phyloP scores from a whole-genome alignment of 2,888 invertebrate species.

The Incurvaria masculella region DNA sequence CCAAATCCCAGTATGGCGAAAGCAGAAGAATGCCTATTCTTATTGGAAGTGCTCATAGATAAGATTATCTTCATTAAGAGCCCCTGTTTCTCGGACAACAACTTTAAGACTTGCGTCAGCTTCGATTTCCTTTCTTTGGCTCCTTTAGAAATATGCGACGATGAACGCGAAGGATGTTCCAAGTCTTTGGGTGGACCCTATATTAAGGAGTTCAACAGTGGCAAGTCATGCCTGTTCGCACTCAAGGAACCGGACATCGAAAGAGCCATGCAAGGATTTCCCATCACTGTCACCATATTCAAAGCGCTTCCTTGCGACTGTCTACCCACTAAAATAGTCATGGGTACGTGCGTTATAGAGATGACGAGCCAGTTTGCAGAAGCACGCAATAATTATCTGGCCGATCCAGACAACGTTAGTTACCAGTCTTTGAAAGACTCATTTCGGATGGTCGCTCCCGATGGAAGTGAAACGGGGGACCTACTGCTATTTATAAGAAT shows the following conservation, averaged over 20 bases:
- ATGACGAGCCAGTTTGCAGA: conserved; percentile 59
- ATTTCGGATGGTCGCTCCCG: conserved; percentile 51
- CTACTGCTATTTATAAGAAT: conserved; percentile 60
- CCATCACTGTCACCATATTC: conserved; percentile 54
- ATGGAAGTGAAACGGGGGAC: conserved; percentile 52
- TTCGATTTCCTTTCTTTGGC: conserved; percentile 58
- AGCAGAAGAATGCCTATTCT: conserved; percentile 57
- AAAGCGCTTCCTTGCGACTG: conserved; percentile 61
- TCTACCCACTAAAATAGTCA: conserved; percentile 59
- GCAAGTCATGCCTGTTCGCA: conserved; percentile 68
- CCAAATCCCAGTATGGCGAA: conserved; percentile 21
- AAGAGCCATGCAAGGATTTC: conserved; percentile 53
- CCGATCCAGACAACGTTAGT: conserved; percentile 43
- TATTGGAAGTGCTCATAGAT: conserved; percentile 63
- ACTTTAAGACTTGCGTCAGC: conserved; percentile 58
- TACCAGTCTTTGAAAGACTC: conserved; percentile 61
- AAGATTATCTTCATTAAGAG: conserved; percentile 38
- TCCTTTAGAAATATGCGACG: conserved; percentile 60
- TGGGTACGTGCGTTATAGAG: conserved; percentile 58
- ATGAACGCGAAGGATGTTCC: conserved; percentile 43
- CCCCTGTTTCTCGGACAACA: conserved; percentile 43
- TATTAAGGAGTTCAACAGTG: conserved; percentile 54
- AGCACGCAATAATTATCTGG: conserved; percentile 45
- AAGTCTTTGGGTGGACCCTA: conserved; percentile 37
- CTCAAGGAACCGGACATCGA: conserved; percentile 51